Percentiles rank a stretch among this genome's conserved stretches.
Conservation (phyloP, 2,888 invertebrate species). For the Pediacus dermestoides region DNA sequence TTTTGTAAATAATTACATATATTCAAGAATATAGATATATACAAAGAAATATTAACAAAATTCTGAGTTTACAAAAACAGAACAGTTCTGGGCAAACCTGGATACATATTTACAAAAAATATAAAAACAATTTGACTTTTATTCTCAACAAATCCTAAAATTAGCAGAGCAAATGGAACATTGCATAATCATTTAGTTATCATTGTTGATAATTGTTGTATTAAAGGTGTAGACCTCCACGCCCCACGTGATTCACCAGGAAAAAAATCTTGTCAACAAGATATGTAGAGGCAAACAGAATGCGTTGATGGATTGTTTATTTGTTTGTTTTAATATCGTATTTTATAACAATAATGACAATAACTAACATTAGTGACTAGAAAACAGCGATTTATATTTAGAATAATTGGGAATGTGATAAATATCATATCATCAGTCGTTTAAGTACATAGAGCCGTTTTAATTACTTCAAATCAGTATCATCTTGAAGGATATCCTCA, state of each 20-base stretch:
- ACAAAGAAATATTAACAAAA: slow-evolving; percentile 24
- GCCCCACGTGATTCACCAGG: too few species aligned
- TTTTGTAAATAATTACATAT: slow-evolving; percentile 19
- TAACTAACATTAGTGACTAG: slow-evolving; percentile 13
- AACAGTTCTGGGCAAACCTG: too few species aligned
- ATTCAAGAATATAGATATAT: slow-evolving; percentile 19
- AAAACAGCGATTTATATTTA: slow-evolving; percentile 8
- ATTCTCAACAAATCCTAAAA: slow-evolving; percentile 16
- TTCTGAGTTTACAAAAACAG: too few species aligned
- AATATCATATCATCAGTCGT: too few species aligned
- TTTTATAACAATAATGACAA: background rate
- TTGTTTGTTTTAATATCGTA: too few species aligned
- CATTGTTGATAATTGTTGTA: slow-evolving; percentile 3
- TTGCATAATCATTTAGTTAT: too few species aligned
- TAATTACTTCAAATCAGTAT: slow-evolving; percentile 45
- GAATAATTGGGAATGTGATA: too few species aligned
- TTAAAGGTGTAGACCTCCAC: slow-evolving; percentile 24
- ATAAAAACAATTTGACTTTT: slow-evolving; percentile 15
- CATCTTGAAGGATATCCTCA: slow-evolving; percentile 47
- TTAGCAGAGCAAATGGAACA: slow-evolving; percentile 22
- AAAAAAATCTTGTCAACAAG: too few species aligned
- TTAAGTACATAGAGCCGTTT: slow-evolving; percentile 10
- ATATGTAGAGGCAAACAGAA: too few species aligned
- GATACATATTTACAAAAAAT: too few species aligned
- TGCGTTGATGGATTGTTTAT: too few species aligned